Base-by-base conservation (phyloP, 1,140 invertebrate genomes). In the Geopemphigus sp. region DNA sequence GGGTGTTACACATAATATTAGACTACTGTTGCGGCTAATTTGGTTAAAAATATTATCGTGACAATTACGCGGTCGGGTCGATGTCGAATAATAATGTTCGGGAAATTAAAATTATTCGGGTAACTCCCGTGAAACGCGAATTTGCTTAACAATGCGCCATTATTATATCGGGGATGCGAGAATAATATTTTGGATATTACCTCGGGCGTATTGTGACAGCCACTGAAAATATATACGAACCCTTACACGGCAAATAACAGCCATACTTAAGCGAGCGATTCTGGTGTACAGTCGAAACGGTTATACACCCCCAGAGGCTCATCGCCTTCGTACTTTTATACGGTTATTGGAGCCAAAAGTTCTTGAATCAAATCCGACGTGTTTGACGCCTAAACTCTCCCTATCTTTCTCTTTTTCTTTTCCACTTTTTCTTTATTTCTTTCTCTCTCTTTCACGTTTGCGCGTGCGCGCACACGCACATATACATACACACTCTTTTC, bases 271-370 rank as follows among this genome's bases (percentile, higher is more conserved):
- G 8, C 26, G 26, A 50, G 64, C 5, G 64, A 47, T 24, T 47
- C 32, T 0, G n/a, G n/a, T 24, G 11, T 50, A 57, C 26, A n/a
- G 24, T 32, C 11, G 26, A 14, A 73, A 54, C 26, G 50, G 53
- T 54, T 54, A 54, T 73, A 32, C 29, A 56, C 26, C 70, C 70
- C 50, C 1, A 39, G 70, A 73, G 70, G 17, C 26, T 73, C 53
- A 39, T 73, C 54, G n/a, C 29, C 10, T 53, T 6, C 11, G 19
- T 24, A 57, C 17, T 73, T 73, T 73, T 56, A 57, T 73, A 22
- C 54, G 19, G 10, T 5, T n/a, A 39, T 73, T 29, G 53, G 47
- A 56, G 29, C 47, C 53, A 73, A 73, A 56, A 73, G 53, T 73
- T 56, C 47, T 57, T 14, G 53, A 56, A 56, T 57, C 26, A 29